Evolutionary conservation across 2,113 vertebrate species (phyloP).

Genomic region (Buteo buteo): DNA sequence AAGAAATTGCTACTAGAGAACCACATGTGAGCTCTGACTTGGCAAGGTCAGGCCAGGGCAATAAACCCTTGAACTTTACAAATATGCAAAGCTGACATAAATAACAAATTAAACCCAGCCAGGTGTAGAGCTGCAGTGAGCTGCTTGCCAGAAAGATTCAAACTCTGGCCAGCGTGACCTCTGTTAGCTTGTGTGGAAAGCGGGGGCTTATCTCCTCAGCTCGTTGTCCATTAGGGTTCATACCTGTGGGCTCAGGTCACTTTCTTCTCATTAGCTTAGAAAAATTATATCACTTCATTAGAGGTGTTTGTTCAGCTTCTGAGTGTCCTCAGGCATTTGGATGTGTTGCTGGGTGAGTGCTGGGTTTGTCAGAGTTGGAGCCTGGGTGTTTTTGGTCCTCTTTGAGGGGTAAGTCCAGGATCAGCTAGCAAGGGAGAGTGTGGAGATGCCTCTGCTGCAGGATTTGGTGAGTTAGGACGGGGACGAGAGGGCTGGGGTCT

Average conservation of each 20-base stretch:
- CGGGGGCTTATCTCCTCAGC: constrained; percentile 61
- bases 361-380: not conserved
- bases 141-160: constrained; percentile 65
- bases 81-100: constrained; percentile 88
- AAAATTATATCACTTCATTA: constrained; percentile 55
- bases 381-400: not conserved
- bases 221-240: constrained; percentile 56
- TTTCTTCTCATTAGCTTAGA: constrained; percentile 55
- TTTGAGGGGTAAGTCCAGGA: not conserved
- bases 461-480: not conserved
- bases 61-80: constrained; percentile 87
- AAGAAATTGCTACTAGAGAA: constrained; percentile 82
- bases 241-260: constrained; percentile 55
- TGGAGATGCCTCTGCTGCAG: not conserved
- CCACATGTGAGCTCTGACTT: constrained; percentile 83
- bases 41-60: constrained; percentile 82
- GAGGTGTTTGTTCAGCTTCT: constrained; percentile 12
- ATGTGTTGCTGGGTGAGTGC: not conserved
- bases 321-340: constrained; percentile 1
- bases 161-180: constrained; percentile 55
- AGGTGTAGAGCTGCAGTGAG: constrained; percentile 72
- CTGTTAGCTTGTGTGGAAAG: constrained; percentile 71
- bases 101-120: constrained; percentile 86
- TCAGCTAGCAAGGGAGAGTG: not conserved
- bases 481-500: not conserved